phyloP scores from a whole-genome alignment of 2,888 invertebrate species.

The Sepiola atlantica region DNA sequence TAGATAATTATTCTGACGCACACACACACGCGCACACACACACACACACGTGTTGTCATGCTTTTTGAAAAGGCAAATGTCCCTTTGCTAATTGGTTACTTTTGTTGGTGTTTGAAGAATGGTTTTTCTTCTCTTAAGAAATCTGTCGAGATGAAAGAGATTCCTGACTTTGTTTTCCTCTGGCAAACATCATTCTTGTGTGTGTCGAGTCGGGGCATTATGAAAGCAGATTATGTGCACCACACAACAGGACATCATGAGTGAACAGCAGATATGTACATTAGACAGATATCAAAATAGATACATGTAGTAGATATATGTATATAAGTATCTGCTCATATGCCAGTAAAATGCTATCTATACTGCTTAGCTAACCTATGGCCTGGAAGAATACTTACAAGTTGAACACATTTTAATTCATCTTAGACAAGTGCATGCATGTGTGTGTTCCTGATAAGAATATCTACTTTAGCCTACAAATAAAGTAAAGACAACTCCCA shows the following conservation, averaged over 20 bases:
- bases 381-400: not conserved
- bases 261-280: not conserved
- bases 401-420: not conserved
- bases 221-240: not conserved
- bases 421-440: not conserved
- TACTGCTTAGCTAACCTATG: not conserved
- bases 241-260: constrained; percentile 2
- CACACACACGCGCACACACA: not conserved
- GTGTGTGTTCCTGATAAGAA: not conserved
- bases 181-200: not conserved
- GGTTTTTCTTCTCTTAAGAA: not conserved
- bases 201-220: not conserved
- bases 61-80: not conserved
- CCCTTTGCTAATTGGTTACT: not conserved
- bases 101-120: not conserved
- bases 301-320: too few species aligned
- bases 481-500: too few species aligned
- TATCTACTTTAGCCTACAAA: too few species aligned
- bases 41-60: not conserved
- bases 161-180: constrained; percentile 19
- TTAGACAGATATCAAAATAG: too few species aligned
- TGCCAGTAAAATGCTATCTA: not conserved
- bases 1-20: not conserved
- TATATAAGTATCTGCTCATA: not conserved
- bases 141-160: not conserved